Conservation (phyloP, 2,113 vertebrate genomes). For the Boulengeromyrus knoepffleri region DNA sequence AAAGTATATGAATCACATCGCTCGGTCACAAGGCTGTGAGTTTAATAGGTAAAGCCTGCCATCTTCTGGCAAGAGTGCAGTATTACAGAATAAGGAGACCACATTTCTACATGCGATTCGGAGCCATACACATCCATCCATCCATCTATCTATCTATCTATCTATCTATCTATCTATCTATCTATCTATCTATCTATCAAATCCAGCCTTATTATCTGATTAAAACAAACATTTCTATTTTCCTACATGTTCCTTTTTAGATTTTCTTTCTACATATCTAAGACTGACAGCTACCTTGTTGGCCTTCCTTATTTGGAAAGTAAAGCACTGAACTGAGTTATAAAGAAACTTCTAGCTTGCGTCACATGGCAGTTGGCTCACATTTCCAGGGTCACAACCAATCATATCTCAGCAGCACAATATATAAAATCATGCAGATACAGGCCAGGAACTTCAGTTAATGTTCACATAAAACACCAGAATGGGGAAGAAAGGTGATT, state of each 20-base stretch:
- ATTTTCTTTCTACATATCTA: neutral
- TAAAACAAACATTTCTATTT: neutral
- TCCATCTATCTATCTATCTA: neutral
- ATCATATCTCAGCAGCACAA: neutral
- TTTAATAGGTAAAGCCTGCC: constrained; percentile 30
- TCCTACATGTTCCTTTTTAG: neutral
- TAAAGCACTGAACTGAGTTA: neutral
- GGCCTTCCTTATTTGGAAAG: neutral
- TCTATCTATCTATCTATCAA: constrained; percentile 5
- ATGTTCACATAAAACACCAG: neutral
- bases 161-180: neutral
- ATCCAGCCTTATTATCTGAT: neutral
- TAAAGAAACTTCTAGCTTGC: neutral
- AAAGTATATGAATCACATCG: neutral
- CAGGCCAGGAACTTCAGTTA: neutral
- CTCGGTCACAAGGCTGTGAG: neutral
- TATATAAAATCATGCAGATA: neutral
- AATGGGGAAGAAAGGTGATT: neutral
- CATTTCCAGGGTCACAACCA: neutral
- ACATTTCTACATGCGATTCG: neutral
- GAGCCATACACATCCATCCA: neutral
- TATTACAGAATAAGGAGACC: constrained; percentile 19
- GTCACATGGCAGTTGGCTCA: neutral
- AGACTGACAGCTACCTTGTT: neutral
- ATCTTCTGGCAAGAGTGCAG: constrained; percentile 43